Evolutionary conservation across 2,888 invertebrate genomes (phyloP).

Genomic region (Netelia inedita): DNA sequence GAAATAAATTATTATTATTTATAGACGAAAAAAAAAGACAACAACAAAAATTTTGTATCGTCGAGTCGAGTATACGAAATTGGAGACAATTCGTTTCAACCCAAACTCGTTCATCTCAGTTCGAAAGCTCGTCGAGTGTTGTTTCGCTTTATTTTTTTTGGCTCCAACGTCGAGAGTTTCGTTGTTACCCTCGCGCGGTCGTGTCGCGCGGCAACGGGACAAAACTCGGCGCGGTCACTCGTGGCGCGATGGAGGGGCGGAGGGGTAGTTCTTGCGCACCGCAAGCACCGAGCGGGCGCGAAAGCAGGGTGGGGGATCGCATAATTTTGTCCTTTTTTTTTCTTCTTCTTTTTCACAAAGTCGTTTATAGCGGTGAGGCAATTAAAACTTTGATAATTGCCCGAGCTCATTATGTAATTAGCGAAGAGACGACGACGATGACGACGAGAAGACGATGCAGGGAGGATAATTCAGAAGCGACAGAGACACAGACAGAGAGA

Average conservation of each 20-base stretch:
- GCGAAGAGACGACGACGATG: constrained; percentile 65
- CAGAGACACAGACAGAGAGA: not conserved
- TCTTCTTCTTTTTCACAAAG: constrained; percentile 68
- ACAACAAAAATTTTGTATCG: not conserved
- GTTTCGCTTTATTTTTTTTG: constrained; percentile 16
- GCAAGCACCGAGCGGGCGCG: constrained; percentile 53
- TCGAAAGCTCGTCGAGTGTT: constrained; percentile 2
- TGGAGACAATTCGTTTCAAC: not conserved
- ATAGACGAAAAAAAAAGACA: not conserved
- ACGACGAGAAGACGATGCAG: constrained; percentile 35
- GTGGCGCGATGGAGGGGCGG: not conserved
- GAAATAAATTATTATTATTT: not conserved
- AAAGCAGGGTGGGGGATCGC: constrained; percentile 61
- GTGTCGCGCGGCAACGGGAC: not conserved
- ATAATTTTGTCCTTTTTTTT: constrained; percentile 77
- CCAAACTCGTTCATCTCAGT: constrained; percentile 1
- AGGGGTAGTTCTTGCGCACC: constrained; percentile 59
- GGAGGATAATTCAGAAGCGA: constrained; percentile 42
- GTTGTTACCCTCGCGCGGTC: constrained; percentile 36
- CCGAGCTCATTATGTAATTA: constrained; percentile 80
- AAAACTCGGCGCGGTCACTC: constrained; percentile 1
- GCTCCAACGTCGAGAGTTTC: constrained; percentile 33
- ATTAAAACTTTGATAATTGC: constrained; percentile 83
- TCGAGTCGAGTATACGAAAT: not conserved
- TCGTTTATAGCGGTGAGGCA: constrained; percentile 78